Evolutionary conservation across 1,140 invertebrate genomes (phyloP).

Genomic region (Brachionus paranguensis): DNA sequence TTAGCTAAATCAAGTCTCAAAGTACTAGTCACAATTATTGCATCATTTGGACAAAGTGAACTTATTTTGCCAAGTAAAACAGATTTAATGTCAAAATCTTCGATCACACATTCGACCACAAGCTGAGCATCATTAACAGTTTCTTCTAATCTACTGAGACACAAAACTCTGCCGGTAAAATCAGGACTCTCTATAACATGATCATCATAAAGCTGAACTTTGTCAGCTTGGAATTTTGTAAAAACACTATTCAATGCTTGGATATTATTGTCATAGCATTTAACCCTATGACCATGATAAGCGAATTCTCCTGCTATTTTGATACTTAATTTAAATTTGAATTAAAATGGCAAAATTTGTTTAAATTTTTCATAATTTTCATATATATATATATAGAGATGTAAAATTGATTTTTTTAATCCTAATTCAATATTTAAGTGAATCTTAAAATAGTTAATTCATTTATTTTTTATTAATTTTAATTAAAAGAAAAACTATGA

Average conservation of each 20-base stretch:
- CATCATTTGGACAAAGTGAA: constrained; percentile 49
- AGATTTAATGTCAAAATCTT: constrained; percentile 56
- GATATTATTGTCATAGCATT: constrained; percentile 53
- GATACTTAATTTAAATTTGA: background rate
- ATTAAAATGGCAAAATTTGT: background rate
- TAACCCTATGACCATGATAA: constrained; percentile 58
- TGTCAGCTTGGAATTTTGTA: constrained; percentile 54
- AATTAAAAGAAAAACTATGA: no score
- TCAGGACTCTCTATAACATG: constrained; percentile 53
- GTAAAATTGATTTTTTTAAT: no score
- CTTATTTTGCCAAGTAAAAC: constrained; percentile 55
- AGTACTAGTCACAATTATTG: constrained; percentile 54
- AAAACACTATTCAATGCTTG: constrained; percentile 51
- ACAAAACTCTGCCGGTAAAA: constrained; percentile 57
- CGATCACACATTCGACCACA: constrained; percentile 56
- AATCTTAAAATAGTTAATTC: no score
- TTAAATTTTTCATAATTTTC: no score
- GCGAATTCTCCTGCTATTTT: constrained; percentile 54
- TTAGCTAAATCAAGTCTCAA: constrained; percentile 50
- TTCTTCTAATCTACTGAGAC: constrained; percentile 56
- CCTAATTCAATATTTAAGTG: no score
- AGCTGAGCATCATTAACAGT: constrained; percentile 56
- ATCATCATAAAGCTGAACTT: constrained; percentile 50
- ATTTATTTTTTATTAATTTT: no score
- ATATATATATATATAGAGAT: no score